These are phyloP conservation scores for Priocnemis perturbator DNA, from an alignment of 2,888 invertebrate species.

Conservation along the genomic window DNA sequence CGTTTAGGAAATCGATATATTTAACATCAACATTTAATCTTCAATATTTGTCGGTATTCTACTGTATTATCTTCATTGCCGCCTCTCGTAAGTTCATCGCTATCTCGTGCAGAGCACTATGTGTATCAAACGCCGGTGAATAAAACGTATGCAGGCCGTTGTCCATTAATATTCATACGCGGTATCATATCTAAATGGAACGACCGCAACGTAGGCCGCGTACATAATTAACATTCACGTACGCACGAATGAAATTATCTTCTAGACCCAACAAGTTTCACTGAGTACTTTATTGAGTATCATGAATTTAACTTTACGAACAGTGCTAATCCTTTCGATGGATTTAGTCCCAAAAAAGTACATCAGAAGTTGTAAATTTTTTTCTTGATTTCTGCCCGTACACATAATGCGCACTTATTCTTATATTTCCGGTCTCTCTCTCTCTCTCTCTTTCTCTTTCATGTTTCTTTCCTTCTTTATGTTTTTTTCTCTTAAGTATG, in stretches of 20 bases:
- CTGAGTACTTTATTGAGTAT: slow-evolving; percentile 29
- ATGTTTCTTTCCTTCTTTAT: too few species aligned
- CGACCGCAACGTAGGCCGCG: neutral
- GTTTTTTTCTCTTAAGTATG: neutral
- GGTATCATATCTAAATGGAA: neutral
- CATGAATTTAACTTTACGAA: slow-evolving; percentile 4
- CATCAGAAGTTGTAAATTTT: neutral
- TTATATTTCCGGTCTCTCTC: too few species aligned
- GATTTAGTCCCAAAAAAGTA: neutral
- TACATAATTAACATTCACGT: slow-evolving; percentile 1
- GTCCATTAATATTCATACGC: neutral
- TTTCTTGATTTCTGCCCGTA: slow-evolving; percentile 16
- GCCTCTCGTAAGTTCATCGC: slow-evolving; percentile 20
- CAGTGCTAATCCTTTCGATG: too few species aligned
- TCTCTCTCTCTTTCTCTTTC: too few species aligned
- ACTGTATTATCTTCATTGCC: slow-evolving; percentile 26
- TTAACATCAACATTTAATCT: slow-evolving; percentile 49
- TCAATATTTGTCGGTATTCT: slow-evolving; percentile 39
- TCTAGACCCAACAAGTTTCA: slow-evolving; percentile 1
- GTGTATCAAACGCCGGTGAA: slow-evolving; percentile 31
- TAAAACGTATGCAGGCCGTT: neutral
- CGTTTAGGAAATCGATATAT: slow-evolving; percentile 11
- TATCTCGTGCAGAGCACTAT: slow-evolving; percentile 31
- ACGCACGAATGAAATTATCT: neutral
- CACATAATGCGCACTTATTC: slow-evolving; percentile 37